Evolutionary conservation across 2,113 vertebrate genomes (phyloP).

Genomic region (Pterocles burchelli): DNA sequence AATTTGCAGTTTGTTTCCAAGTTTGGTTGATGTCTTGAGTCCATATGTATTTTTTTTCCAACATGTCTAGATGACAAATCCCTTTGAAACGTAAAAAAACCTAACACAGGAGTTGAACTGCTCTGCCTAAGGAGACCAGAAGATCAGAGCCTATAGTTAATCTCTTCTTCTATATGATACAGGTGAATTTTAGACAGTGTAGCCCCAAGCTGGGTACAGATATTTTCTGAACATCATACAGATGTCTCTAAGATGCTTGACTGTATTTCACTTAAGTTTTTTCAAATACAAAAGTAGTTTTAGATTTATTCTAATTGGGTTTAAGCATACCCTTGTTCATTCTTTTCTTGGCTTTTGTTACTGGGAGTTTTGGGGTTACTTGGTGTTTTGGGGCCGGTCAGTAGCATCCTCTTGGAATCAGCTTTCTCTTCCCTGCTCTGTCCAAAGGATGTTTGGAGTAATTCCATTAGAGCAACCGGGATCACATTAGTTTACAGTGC

Average conservation of each 20-base stretch:
- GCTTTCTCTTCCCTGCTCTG: not conserved
- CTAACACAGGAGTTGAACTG: accelerated
- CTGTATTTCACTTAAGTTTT: not conserved
- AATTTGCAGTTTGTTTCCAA: not conserved
- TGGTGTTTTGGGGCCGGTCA: not conserved
- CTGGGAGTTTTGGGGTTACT: not conserved
- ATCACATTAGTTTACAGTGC: not conserved
- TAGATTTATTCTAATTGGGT: not conserved
- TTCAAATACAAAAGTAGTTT: not conserved
- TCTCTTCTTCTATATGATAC: not conserved
- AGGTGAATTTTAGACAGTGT: not conserved
- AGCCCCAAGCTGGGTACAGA: not conserved
- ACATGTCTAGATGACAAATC: not conserved
- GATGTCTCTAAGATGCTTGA: not conserved
- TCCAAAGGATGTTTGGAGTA: not conserved
- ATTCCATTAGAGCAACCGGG: not conserved
- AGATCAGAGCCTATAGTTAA: not conserved
- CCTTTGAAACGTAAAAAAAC: not conserved
- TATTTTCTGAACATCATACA: not conserved
- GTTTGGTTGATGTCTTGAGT: not conserved
- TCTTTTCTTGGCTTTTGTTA: not conserved
- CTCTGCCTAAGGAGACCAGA: not conserved
- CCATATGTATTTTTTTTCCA: not conserved
- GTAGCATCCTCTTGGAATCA: not conserved
- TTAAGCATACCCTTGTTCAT: not conserved